Percentiles rank a stretch among this genome's conserved stretches.
These are phyloP conservation scores for Scalopus aquaticus DNA, from an alignment of 2,113 vertebrate species.

Conservation along the genomic window DNA sequence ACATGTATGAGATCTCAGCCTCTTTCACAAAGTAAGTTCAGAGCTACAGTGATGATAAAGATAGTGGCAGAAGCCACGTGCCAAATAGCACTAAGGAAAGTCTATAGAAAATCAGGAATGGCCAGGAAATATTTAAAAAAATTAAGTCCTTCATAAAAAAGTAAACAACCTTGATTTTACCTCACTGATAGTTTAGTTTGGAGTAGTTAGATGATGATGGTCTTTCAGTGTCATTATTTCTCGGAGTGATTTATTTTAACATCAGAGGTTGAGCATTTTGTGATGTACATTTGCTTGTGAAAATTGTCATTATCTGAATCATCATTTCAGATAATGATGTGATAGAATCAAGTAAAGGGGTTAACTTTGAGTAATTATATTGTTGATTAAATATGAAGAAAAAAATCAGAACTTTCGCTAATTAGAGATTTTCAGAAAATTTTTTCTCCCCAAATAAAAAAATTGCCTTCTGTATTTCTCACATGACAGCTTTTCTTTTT, in stretches of 20 bases:
- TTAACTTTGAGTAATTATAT: background rate
- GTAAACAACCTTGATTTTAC: background rate
- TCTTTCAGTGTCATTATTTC: background rate
- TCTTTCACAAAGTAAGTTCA: constrained; percentile 47
- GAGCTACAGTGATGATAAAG: background rate
- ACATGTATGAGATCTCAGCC: background rate
- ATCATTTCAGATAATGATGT: background rate
- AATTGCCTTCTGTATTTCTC: background rate
- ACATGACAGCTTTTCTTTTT: background rate
- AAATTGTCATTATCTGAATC: background rate
- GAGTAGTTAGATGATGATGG: background rate
- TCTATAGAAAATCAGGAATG: background rate
- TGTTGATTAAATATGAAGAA: background rate
- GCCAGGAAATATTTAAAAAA: constrained; percentile 25
- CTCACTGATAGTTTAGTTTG: background rate
- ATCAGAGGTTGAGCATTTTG: background rate
- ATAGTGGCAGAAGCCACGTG: background rate
- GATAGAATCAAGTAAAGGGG: background rate
- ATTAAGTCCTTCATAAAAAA: background rate
- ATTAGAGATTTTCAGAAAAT: background rate
- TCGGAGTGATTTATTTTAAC: background rate
- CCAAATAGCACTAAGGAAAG: background rate
- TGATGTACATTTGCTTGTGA: background rate
- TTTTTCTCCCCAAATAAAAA: background rate
- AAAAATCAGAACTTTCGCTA: background rate